Conservation (phyloP, 1,140 invertebrate species). For the Neodiprion pinetum region DNA sequence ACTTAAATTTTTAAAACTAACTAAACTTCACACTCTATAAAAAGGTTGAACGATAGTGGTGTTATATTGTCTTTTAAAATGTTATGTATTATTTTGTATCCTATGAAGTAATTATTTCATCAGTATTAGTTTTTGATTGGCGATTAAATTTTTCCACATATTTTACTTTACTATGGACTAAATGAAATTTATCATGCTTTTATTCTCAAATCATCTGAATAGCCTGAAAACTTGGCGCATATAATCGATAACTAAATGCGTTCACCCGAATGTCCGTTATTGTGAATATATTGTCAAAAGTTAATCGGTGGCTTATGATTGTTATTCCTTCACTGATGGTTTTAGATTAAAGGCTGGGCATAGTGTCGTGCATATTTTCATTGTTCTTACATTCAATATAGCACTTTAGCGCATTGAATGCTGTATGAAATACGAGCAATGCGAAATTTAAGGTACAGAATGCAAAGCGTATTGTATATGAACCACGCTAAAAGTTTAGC, state of each 20-base stretch:
- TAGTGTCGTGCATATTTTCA: neutral
- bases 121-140: conserved; percentile 5
- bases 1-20: neutral
- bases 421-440: neutral
- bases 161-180: neutral
- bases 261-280: neutral
- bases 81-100: neutral
- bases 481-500: neutral
- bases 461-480: neutral
- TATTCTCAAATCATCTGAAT: neutral
- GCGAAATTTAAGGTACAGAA: neutral
- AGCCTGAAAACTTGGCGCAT: neutral
- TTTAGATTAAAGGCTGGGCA: neutral
- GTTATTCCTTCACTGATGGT: neutral
- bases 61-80: neutral
- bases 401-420: no score
- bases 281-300: neutral
- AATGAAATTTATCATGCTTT: neutral
- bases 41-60: neutral
- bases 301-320: neutral
- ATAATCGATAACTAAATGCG: neutral
- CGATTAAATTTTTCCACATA: neutral
- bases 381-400: neutral
- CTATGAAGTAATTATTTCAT: neutral
- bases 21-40: neutral